These are phyloP conservation scores for Propithecus perrieri DNA, from an alignment of 2,797 vertebrate genomes.

Conservation along the genomic window DNA sequence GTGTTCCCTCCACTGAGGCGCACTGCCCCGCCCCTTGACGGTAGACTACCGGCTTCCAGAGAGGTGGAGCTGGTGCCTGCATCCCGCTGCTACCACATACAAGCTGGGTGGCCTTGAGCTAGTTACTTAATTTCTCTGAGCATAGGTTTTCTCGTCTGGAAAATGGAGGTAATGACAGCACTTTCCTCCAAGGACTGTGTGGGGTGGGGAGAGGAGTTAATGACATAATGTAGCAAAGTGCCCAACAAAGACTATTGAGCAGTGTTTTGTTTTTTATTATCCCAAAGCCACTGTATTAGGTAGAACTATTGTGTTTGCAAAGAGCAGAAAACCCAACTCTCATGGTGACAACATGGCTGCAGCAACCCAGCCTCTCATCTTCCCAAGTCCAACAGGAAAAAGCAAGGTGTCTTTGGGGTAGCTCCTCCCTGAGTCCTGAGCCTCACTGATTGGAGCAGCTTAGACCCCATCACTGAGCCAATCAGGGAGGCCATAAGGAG, in stretches of 20 bases:
- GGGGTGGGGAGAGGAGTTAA: neutral
- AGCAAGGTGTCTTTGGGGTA: neutral
- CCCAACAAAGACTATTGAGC: neutral
- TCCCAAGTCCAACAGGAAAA: neutral
- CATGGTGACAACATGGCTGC: neutral
- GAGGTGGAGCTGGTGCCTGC: neutral
- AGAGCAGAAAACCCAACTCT: conserved; percentile 3
- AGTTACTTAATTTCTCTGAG: neutral
- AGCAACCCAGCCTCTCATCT: neutral
- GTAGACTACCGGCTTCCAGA: no score
- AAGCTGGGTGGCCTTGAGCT: neutral
- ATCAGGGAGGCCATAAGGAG: neutral
- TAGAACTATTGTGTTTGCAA: neutral
- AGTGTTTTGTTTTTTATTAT: neutral
- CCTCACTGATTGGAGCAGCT: neutral
- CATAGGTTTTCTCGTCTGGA: neutral
- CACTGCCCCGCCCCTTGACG: accelerated
- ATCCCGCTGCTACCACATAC: accelerated
- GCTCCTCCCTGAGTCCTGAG: neutral
- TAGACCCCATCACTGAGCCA: neutral
- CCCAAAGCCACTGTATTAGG: neutral
- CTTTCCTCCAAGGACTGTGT: neutral
- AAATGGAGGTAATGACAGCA: neutral
- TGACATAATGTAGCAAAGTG: neutral
- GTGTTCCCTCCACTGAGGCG: accelerated